A percentile compares a stretch with the other conserved stretches of the same genome.
These are phyloP conservation scores for Plebejus anna DNA, from an alignment of 2,888 invertebrate genomes.

Conservation along the genomic window DNA sequence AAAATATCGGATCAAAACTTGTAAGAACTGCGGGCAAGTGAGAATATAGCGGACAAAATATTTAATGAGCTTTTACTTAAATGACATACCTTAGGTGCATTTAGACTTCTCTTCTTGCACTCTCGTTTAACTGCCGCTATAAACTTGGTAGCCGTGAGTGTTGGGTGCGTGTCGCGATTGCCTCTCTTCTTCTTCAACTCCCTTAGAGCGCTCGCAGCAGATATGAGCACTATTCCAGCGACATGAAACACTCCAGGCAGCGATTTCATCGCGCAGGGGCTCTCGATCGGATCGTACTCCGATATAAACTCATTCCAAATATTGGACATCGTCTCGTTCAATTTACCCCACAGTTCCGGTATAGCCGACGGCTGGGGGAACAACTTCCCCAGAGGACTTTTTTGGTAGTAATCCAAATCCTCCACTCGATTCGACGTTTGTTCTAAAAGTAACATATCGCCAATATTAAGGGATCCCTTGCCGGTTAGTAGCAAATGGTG, in stretches of 20 bases:
- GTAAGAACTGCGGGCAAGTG: neutral
- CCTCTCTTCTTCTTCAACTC: constrained; percentile 79
- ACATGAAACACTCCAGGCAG: constrained; percentile 81
- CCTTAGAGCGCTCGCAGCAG: constrained; percentile 81
- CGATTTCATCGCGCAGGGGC: constrained; percentile 82
- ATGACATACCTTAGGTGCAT: constrained; percentile 57
- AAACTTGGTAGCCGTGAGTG: constrained; percentile 67
- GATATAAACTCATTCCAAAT: constrained; percentile 90
- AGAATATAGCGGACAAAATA: neutral
- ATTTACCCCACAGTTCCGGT: constrained; percentile 82
- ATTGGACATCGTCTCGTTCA: constrained; percentile 84
- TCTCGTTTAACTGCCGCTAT: constrained; percentile 61
- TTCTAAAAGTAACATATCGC: constrained; percentile 85
- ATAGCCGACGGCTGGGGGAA: constrained; percentile 82
- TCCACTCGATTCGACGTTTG: constrained; percentile 61
- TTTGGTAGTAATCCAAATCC: constrained; percentile 48
- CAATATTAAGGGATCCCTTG: constrained; percentile 84
- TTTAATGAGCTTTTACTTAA: neutral
- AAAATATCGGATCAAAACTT: constrained; percentile 36
- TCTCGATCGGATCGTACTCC: constrained; percentile 88
- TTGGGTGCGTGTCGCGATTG: constrained; percentile 53
- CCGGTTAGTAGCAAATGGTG: constrained; percentile 88
- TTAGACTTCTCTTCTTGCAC: constrained; percentile 64
- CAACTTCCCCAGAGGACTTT: constrained; percentile 76
- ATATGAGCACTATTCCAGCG: constrained; percentile 82